A percentile compares a stretch with the other conserved stretches of the same genome.
These are phyloP conservation scores for Haplotaxodon microlepis DNA, from an alignment of 2,113 vertebrate genomes.

Conservation along the genomic window DNA sequence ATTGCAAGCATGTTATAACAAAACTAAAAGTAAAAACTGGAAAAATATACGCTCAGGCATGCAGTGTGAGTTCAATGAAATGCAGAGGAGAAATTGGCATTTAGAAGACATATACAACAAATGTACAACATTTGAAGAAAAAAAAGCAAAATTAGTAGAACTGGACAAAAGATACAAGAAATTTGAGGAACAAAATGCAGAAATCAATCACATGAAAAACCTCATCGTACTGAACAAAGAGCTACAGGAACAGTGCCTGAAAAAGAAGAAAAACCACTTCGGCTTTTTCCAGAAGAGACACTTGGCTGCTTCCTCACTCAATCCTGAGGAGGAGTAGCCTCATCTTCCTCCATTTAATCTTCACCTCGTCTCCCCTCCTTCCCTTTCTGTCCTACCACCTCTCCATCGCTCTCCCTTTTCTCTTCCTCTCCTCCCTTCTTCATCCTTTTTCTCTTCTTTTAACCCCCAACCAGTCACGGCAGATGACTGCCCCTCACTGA, in stretches of 20 bases:
- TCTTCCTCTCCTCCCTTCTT: neutral
- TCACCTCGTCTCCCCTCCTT: neutral
- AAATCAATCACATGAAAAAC: neutral
- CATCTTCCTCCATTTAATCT: neutral
- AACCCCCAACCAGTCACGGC: fast-evolving
- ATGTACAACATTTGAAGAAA: neutral
- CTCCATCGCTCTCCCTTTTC: neutral
- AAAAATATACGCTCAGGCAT: neutral
- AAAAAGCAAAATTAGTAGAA: neutral
- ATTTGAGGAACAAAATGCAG: neutral
- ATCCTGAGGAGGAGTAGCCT: neutral
- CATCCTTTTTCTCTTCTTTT: neutral
- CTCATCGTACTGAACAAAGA: neutral
- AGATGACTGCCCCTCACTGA: neutral
- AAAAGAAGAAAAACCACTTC: neutral
- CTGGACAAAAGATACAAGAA: neutral
- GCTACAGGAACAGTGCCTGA: neutral
- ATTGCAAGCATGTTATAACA: neutral
- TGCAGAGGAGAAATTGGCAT: neutral
- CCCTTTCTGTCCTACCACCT: neutral
- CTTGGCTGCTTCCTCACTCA: neutral
- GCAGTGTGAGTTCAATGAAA: neutral
- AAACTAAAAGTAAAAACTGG: neutral
- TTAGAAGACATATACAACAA: neutral
- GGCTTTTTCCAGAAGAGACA: neutral